Evolutionary conservation across 2,113 vertebrate species (phyloP).

Genomic region (Apteryx mantelli): DNA sequence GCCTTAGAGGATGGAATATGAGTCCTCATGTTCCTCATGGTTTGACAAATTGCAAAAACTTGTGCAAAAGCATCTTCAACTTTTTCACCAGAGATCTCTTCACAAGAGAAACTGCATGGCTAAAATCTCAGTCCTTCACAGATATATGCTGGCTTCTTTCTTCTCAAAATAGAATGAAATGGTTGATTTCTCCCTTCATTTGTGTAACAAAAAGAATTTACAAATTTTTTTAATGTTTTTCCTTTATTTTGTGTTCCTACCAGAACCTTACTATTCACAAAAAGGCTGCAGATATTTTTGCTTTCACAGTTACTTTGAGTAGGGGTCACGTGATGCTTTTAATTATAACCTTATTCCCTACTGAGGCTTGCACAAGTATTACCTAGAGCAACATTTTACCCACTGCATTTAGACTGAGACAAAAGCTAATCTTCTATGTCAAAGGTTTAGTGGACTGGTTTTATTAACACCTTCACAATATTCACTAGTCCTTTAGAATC

Average conservation of each 20-base stretch:
- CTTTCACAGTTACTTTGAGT: not conserved
- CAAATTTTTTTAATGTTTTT: not conserved
- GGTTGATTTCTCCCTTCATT: not conserved
- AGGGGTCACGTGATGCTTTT: not conserved
- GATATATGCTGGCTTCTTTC: not conserved
- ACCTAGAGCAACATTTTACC: not conserved
- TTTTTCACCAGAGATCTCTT: not conserved
- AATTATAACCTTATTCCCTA: not conserved
- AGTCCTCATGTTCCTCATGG: not conserved
- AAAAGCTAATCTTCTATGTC: not conserved
- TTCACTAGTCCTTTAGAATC: not conserved
- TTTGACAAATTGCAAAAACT: not conserved
- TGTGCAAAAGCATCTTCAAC: not conserved
- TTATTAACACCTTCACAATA: not conserved
- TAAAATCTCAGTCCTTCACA: not conserved
- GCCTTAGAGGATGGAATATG: not conserved
- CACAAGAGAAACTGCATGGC: not conserved
- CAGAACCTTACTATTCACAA: not conserved
- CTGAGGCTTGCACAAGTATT: not conserved
- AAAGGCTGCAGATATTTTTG: not conserved
- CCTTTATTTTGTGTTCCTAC: not conserved
- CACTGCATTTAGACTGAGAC: not conserved
- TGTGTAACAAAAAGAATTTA: not conserved
- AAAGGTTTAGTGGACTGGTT: not conserved
- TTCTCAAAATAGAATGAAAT: not conserved